Percentiles rank a stretch among this genome's conserved stretches.
phyloP scores from a whole-genome alignment of 2,888 invertebrate species.

The Pammene aurita region DNA sequence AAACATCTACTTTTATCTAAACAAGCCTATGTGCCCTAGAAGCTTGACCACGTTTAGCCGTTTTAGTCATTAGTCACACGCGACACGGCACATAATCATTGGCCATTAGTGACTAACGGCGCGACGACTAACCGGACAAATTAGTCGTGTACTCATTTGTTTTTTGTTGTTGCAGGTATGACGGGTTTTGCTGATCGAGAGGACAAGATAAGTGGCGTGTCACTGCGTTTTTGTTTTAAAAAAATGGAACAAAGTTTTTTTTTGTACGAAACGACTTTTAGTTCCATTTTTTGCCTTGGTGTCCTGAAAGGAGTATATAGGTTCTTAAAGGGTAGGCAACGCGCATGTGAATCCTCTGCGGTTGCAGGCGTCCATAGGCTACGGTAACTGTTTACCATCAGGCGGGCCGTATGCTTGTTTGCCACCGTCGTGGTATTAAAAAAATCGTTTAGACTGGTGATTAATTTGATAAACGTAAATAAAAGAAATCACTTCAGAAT shows the following conservation, averaged over 20 bases:
- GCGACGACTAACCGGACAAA: slow-evolving; percentile 42
- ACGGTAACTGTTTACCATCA: too few relatives aligned
- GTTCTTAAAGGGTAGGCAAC: too few relatives aligned
- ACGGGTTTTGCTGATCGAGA: slow-evolving; percentile 10
- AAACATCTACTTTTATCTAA: slow-evolving; percentile 31
- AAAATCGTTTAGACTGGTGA: too few relatives aligned
- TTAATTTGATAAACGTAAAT: too few relatives aligned
- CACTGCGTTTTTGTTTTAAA: not conserved
- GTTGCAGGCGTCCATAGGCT: too few relatives aligned
- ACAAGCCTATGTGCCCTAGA: slow-evolving; percentile 5
- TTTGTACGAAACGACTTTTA: not conserved
- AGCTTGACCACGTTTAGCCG: not conserved
- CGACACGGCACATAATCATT: slow-evolving; percentile 45
- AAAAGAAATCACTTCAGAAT: too few relatives aligned
- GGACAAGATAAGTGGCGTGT: slow-evolving; percentile 25
- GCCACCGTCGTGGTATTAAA: too few relatives aligned
- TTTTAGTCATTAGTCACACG: slow-evolving; percentile 3
- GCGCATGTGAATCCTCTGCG: too few relatives aligned
- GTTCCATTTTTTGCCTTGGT: too few relatives aligned
- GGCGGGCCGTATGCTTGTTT: too few relatives aligned
- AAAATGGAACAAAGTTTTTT: too few relatives aligned
- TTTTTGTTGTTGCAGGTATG: slow-evolving; percentile 40
- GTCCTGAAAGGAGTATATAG: too few relatives aligned
- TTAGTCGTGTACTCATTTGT: slow-evolving; percentile 32
- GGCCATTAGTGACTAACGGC: slow-evolving; percentile 43